Evolutionary conservation across 2,888 invertebrate species (phyloP), one percentile per base, ranked within the genome.

Genomic region (Pyrrhia umbra): DNA sequence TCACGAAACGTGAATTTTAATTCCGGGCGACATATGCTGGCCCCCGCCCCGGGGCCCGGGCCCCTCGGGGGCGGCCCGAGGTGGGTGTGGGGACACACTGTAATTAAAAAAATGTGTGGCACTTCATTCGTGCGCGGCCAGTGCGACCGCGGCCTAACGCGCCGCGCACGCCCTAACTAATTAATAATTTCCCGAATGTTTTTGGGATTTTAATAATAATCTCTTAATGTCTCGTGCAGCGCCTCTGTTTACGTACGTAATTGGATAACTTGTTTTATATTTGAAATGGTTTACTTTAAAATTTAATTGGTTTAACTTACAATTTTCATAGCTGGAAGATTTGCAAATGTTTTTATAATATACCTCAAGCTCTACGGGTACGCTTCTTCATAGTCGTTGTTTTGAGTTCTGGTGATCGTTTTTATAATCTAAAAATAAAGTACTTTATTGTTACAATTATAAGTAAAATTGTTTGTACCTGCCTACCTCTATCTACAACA

Each of bases 71-170:
- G 72, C 64, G 54, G 61, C 52, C 42, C 70, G 46, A 52, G 57
- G 69, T 66, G 68, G 71, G 79, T 74, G 77, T 76, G 79, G 83
- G 84, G 87, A 79, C 61, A 68, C 56, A 65, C 56, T 76, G 93
- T 91, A 93, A 93, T 94, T 93, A 93, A 93, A 94, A 94, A 94
- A 94, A 93, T 90, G 88, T 93, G 93, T 92, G 92, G 88, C 92
- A 93, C 89, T 93, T 93, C 92, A 93, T 93, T 91, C 85, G 88
- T 81, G 86, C 86, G 81, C 81, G 80, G 63, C 86, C 88, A 85
- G 88, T 80, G 85, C 68, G 87, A 89, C 90, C 89, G 81, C 88
- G 85, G 79, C 83, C 80, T 79, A 77, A 74, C 71, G 77, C 75
- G 77, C 77, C 75, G 77, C 77, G 67, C 82, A 83, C 85, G 81